phyloP scores from a whole-genome alignment of 2,797 vertebrate species.

The Lycodopsis pacificus region DNA sequence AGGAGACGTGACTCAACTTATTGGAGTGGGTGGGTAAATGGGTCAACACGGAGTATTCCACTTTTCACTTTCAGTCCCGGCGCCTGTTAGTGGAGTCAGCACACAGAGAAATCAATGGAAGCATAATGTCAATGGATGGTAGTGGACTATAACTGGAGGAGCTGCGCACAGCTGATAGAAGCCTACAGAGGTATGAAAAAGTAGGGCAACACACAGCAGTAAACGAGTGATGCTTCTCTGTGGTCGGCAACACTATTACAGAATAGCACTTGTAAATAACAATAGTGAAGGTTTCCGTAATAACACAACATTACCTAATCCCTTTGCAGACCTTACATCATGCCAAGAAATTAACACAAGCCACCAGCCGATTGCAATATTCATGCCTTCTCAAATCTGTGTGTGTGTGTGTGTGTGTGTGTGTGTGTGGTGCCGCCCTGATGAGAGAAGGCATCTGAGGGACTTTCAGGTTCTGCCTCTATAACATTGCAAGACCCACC shows the following conservation, averaged over 20 bases:
- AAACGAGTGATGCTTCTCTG: constrained; percentile 38
- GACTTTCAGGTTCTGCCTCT: constrained; percentile 10
- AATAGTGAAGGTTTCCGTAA: constrained; percentile 8
- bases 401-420: neutral
- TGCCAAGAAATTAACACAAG: constrained; percentile 6
- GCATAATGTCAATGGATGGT: constrained; percentile 62
- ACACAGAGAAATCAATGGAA: constrained; percentile 63
- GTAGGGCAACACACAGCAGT: constrained; percentile 62
- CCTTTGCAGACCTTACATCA: constrained; percentile 3
- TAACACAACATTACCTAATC: constrained; percentile 24
- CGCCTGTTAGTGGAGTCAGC: constrained; percentile 47
- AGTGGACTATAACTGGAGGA: constrained; percentile 59
- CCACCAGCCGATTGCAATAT: constrained; percentile 18
- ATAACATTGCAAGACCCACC: constrained; percentile 27
- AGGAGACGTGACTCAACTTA: constrained; percentile 71
- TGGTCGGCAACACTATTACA: constrained; percentile 20
- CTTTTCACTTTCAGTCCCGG: constrained; percentile 48
- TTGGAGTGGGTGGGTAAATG: constrained; percentile 74
- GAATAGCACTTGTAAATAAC: neutral
- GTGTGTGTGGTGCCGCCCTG: neutral
- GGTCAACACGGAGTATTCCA: constrained; percentile 61
- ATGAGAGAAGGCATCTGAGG: constrained; percentile 1
- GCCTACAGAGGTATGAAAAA: constrained; percentile 40
- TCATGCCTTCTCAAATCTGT: constrained; percentile 29
- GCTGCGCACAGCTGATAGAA: constrained; percentile 54